These are phyloP conservation scores for Periophthalmodon schlosseri DNA, from an alignment of 2,113 vertebrate species.

Conservation along the genomic window DNA sequence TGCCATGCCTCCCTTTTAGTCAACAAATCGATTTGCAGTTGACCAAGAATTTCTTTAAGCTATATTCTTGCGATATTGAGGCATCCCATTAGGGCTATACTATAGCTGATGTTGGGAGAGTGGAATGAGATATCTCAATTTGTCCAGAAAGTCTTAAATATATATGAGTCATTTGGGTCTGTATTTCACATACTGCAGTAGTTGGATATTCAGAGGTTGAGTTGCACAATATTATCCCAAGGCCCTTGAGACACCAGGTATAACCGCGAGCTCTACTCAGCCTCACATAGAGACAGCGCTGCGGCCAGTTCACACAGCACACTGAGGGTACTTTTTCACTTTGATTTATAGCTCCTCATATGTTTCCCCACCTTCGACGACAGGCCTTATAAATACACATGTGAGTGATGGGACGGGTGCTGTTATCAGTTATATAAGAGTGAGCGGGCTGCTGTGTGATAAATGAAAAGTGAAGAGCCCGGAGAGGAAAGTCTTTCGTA, in stretches of 20 bases:
- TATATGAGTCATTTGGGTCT: neutral
- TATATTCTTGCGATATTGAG: no score
- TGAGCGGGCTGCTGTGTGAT: neutral
- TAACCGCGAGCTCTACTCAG: neutral
- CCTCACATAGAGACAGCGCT: neutral
- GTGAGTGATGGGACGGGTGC: constrained; percentile 21
- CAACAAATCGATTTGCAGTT: no score
- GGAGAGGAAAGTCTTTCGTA: constrained; percentile 7
- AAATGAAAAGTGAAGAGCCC: neutral
- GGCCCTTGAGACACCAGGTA: neutral
- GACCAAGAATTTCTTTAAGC: no score
- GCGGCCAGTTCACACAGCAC: neutral
- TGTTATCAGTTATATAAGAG: constrained; percentile 30
- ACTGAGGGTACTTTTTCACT: neutral
- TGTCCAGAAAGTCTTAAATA: no score
- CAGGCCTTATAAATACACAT: constrained; percentile 7
- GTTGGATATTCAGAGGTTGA: neutral
- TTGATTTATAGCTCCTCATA: neutral
- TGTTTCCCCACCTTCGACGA: constrained; percentile 8
- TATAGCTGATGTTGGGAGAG: no score
- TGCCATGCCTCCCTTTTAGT: no score
- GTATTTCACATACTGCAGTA: neutral
- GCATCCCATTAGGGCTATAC: no score
- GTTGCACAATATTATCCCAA: neutral
- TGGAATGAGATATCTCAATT: no score